These are phyloP conservation scores for Listronotus bonariensis DNA, from an alignment of 1,140 invertebrate genomes.

Conservation along the genomic window DNA sequence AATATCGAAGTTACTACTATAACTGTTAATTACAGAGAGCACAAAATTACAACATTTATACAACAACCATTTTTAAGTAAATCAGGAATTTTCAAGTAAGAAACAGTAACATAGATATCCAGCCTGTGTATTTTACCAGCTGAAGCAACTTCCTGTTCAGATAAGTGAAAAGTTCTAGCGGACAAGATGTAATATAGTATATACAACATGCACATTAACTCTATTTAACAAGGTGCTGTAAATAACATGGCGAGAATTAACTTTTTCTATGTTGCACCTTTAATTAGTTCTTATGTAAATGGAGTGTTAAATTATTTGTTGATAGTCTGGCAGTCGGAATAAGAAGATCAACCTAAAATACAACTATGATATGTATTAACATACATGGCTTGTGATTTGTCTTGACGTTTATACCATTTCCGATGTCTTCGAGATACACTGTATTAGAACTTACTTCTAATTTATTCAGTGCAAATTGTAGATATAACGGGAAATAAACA, in stretches of 20 bases:
- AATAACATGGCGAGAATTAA: slow-evolving; percentile 31
- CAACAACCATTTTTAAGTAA: slow-evolving; percentile 12
- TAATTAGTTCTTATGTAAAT: slow-evolving; percentile 36
- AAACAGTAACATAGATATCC: slow-evolving; percentile 37
- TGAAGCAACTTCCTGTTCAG: slow-evolving; percentile 35
- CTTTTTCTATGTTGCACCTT: slow-evolving; percentile 20
- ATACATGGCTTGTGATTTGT: no score
- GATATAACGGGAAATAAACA: no score
- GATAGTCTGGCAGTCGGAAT: slow-evolving; percentile 4
- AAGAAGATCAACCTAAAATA: slow-evolving; percentile 22
- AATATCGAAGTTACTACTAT: no score
- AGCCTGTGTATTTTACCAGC: slow-evolving; percentile 34
- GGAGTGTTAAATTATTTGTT: slow-evolving; percentile 32
- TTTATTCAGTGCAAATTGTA: no score
- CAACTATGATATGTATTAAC: not conserved
- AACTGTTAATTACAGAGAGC: no score
- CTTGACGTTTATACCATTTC: no score
- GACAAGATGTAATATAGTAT: slow-evolving; percentile 40
- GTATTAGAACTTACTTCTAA: no score
- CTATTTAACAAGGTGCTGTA: slow-evolving; percentile 35
- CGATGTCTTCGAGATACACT: no score
- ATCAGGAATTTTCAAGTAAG: slow-evolving; percentile 26
- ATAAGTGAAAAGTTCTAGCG: slow-evolving; percentile 37
- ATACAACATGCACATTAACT: slow-evolving; percentile 40
- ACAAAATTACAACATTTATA: slow-evolving; percentile 5